Evolutionary conservation across 1,140 invertebrate species (phyloP).

Genomic region (Galleria mellonella): DNA sequence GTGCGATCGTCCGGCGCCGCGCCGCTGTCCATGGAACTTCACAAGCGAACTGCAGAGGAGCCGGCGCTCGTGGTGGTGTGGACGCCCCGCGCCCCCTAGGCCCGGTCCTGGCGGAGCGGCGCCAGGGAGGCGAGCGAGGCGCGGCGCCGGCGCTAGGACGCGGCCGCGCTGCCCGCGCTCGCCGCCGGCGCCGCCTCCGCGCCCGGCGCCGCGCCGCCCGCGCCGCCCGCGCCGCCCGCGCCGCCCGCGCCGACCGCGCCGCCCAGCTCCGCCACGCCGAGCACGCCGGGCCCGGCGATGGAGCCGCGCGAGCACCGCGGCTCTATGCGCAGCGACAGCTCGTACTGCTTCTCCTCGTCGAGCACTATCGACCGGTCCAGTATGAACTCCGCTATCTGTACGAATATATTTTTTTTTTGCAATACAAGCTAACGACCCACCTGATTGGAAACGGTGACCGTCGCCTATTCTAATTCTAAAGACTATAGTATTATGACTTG

Average conservation of each 20-base stretch:
- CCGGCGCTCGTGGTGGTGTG: too few species aligned
- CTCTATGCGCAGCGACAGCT: slow-evolving; percentile 88
- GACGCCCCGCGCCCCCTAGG: slow-evolving; percentile 9
- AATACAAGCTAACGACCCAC: too few species aligned
- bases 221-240: slow-evolving; percentile 51
- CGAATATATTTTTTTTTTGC: too few species aligned
- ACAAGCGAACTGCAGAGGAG: neutral
- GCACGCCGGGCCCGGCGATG: slow-evolving; percentile 22
- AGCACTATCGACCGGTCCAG: slow-evolving; percentile 85
- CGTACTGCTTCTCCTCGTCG: slow-evolving; percentile 89
- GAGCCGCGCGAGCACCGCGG: slow-evolving; percentile 80
- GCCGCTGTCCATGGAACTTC: too few species aligned
- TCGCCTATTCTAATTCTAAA: too few species aligned
- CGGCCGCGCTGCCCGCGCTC: slow-evolving; percentile 32
- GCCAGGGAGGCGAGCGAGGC: slow-evolving; percentile 54
- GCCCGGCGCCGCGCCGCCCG: slow-evolving; percentile 34
- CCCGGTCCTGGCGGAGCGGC: slow-evolving; percentile 33
- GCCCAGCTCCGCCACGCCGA: slow-evolving; percentile 24
- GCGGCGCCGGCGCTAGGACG: slow-evolving; percentile 53
- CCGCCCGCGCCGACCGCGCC: slow-evolving; percentile 42
- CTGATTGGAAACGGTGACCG: too few species aligned
- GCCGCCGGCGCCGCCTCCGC: slow-evolving; percentile 18
- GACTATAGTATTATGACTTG: too few species aligned
- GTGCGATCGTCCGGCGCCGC: too few species aligned
- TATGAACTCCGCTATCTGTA: slow-evolving; percentile 76